Base-by-base conservation (phyloP, 92 coral and sea anemone genomes). In the Montipora capitata region DNA sequence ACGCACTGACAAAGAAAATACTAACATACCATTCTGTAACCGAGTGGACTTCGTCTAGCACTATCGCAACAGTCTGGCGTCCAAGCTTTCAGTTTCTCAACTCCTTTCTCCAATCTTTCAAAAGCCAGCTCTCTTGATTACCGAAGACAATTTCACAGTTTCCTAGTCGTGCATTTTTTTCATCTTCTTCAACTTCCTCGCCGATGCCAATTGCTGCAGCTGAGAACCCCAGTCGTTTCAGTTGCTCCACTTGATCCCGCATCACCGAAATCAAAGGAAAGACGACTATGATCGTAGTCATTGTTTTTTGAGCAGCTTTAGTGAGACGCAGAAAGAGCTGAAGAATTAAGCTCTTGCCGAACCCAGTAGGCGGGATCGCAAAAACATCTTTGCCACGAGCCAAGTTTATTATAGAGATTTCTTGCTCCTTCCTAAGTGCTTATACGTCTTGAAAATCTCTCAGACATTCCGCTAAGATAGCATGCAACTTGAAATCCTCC, bases 391-490 rank as follows among this genome's bases (percentile, higher is more conserved):
- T 69, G 5, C 14, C 44, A 39, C 14, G n/a, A 69, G 48, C 44
- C 51, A 69, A 69, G 18, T 69, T 39, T 27, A 69, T 3, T 12
- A 69, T 3, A 2, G 49, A 69, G 10, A 15, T 69, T 5, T 69
- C 13, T 10, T 69, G 74, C 51, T 69, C 44, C 51, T 69, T 69
- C 74, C 51, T 35, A 4, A 69, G 2, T 13, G 6, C 14, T 10
- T 69, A 27, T 42, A 69, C 13, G 48, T 35, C 0, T 42, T 44
- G 48, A 69, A 69, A 69, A 69, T 69, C 74, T 3, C 44, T 3
- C 44, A 69, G 74, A 69, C 74, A 69, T 20, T 69, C 74, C n/a
- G 4, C 40, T 4, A 12, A 66, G 4, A n/a, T n/a, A n/a, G 72
- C 38, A 66, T 0, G n/a, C 9, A 66, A 20, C 13, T 6, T 66